phyloP scores from a whole-genome alignment of 2,113 vertebrate species.

The Leptobrachium ailaonicum region DNA sequence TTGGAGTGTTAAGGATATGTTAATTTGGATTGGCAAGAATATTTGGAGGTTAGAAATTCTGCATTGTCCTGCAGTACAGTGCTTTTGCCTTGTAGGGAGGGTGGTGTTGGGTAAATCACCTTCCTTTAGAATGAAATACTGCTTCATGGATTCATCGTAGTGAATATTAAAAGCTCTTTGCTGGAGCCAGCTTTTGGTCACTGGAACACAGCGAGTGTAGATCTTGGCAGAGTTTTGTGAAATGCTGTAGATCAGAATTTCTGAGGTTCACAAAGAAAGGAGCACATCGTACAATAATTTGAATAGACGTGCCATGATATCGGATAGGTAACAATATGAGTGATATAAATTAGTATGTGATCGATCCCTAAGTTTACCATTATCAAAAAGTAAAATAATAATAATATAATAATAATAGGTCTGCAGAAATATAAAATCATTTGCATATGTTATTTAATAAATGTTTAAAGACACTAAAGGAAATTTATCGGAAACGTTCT shows the following conservation, averaged over 20 bases:
- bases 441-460: too few relatives aligned
- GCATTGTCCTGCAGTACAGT: constrained; percentile 15
- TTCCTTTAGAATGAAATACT: constrained; percentile 26
- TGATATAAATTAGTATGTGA: too few relatives aligned
- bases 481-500: too few relatives aligned
- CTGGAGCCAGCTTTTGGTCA: neutral
- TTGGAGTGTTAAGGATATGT: too few relatives aligned
- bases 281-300: constrained; percentile 19
- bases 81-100: constrained; percentile 2
- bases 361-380: too few relatives aligned
- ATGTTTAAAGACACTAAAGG: too few relatives aligned
- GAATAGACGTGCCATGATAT: neutral
- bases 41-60: neutral
- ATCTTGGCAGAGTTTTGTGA: constrained; percentile 20
- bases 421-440: too few relatives aligned
- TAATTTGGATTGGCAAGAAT: too few relatives aligned
- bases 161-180: constrained; percentile 22
- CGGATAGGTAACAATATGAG: too few relatives aligned
- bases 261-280: constrained; percentile 17
- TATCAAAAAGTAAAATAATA: too few relatives aligned
- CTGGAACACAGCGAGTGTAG: neutral
- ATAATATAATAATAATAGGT: too few relatives aligned
- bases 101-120: neutral
- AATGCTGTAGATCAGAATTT: constrained; percentile 25
- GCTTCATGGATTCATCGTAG: constrained; percentile 28